Evolutionary conservation across 2,113 vertebrate genomes (phyloP), one percentile per base, ranked within the genome.

Genomic region (Eurystomus gularis): DNA sequence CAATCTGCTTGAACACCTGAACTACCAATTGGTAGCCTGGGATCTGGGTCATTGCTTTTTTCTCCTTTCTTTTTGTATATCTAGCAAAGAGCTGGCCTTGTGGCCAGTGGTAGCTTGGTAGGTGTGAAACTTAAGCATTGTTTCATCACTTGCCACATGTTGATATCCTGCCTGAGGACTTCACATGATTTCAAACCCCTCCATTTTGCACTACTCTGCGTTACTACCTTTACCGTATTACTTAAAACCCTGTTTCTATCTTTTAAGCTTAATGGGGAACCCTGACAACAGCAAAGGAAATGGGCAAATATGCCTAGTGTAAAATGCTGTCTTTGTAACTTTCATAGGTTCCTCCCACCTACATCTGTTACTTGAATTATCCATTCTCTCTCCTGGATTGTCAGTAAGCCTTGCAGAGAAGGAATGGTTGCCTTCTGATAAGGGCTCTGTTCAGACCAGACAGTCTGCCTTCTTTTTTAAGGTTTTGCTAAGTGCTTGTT

Each of bases 241-340:
- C 44, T 29, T 60, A 48, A 57, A 75, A 4, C 2, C 4, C 4
- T 1, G 0, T 49, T 77, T 14, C 6, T 60, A 5, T 10, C 33
- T 37, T 66, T 61, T 21, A 55, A 2, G 31, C 7, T 48, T 49
- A 8, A 2, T 6, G 20, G 7, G 17, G 5, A 77, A 26, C 9
- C 17, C 19, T 58, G n/a, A 52, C 6, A 44, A 29, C 37, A 13
- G 40, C 19, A 55, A 54, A 64, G 31, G 10, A 48, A 68, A 85
- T 76, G 20, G 25, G 46, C 11, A 49, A 72, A 65, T 42, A 40
- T 12, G 21, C 18, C 17, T 60, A 29, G 9, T 42, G 25, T 51
- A 44, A 87, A 55, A 31, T 1, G 3, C 7, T 54, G 19, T 13
- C 23, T 65, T 42, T 11, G 9, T 35, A 29, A 46, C 11, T 73